Base-by-base conservation (phyloP, 92 coral and sea anemone species). In the Scolanthus callimorphus region DNA sequence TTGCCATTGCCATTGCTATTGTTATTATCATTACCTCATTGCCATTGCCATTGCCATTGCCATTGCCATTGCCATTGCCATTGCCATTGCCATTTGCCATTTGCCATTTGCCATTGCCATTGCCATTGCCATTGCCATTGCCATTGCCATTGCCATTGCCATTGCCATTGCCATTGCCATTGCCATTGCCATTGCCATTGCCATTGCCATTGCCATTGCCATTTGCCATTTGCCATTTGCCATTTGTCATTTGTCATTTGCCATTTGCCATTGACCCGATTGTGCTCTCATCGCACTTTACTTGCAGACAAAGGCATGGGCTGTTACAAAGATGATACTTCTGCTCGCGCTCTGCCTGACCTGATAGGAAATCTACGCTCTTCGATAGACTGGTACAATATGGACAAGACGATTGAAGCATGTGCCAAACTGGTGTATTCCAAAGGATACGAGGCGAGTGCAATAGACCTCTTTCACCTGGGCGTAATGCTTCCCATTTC, bases 331-430 rank as follows among this genome's bases (percentile, higher is more conserved):
- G 74, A 67, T 28, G 8, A 34, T 6, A 43, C 63, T 2, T 25
- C 25, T 9, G 51, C 74, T 26, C 78, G 77, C 41, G 72, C 89
- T 10, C 57, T 90, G 25, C 86, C 84, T 3, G 54, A 28, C 30
- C 39, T 60, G 3, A 27, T 73, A 20, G 70, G 81, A 31, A 69
- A 78, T 37, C 49, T 91, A 51, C 73, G 95, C 0, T 12, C 30
- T 2, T 26, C 8, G 17, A 86, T 91, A 28, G 83, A 83, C 62
- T 91, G 97, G 97, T n/a, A n/a, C n/a, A n/a, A n/a, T n/a, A 66
- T 90, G 85, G 74, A 70, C 58, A 85, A 78, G 51, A 85, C 85
- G 10, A 47, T 82, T 46, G 54, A 60, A 22, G 68, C 74, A 22
- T 90, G 97, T 67, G 87, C 86, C 1, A 49, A 67, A 41, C 75